A percentile compares a stretch with the other conserved stretches of the same genome.
Conservation (phyloP, 2,888 invertebrate species). For the Drosophila mulleri region DNA sequence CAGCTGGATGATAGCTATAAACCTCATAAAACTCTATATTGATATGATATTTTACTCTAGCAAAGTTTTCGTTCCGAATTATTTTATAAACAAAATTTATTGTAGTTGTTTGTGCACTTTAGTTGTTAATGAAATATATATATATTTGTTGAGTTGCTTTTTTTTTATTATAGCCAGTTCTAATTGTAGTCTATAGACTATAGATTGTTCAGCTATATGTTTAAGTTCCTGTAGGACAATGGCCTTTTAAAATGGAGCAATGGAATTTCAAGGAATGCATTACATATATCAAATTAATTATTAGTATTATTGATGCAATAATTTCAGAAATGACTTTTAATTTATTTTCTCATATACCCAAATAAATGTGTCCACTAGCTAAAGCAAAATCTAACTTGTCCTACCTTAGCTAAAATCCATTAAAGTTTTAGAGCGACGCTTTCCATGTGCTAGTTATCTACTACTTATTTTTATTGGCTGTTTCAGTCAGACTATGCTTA, state of each 20-base stretch:
- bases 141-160: slow-evolving; percentile 22
- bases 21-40: background rate
- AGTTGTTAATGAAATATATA: slow-evolving; percentile 33
- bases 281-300: background rate
- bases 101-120: slow-evolving; percentile 67
- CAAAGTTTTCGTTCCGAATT: slow-evolving; percentile 11
- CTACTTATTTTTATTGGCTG: no score
- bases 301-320: background rate
- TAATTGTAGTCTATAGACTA: slow-evolving; percentile 23
- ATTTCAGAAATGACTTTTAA: background rate
- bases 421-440: no score
- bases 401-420: no score
- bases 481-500: no score
- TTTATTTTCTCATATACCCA: background rate
- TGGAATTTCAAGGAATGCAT: background rate
- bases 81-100: slow-evolving; percentile 8
- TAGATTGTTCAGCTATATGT: slow-evolving; percentile 8
- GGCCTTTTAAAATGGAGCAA: slow-evolving; percentile 4
- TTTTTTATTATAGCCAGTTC: slow-evolving; percentile 9
- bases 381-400: no score
- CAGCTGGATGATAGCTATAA: slow-evolving; percentile 19
- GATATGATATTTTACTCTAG: slow-evolving; percentile 15
- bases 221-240: background rate
- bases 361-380: no score
- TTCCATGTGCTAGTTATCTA: no score